Base-by-base conservation (phyloP, 1,140 invertebrate genomes). In the Frieseomelitta varia region DNA sequence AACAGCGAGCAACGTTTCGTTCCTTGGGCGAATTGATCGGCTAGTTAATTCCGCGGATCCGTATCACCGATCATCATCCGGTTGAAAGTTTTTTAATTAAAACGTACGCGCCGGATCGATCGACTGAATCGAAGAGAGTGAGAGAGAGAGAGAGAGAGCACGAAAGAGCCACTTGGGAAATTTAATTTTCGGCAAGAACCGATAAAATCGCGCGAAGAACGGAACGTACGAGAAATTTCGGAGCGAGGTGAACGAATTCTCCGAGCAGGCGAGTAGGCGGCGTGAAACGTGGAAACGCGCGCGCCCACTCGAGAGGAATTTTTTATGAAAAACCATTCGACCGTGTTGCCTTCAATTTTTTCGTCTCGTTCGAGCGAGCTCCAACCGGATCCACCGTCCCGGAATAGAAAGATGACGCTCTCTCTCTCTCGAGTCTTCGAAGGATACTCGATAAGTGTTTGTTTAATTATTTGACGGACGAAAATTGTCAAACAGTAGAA, bases 171-270 rank as follows among this genome's bases (percentile, higher is more conserved):
- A 61, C 24, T 17, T 77, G 69, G 55, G 84, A 88, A 88, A 88
- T 88, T 88, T 88, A 88, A 88, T 88, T 88, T 88, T 88, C 87
- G 39, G 8, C 58, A 83, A 80, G 79, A 68, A 84, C 51, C 65
- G 65, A 56, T 85, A 74, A 81, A 72, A 73, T 30, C 78, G 39
- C 1, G 58, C 34, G 27, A 84, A 75, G 79, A 72, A 67, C 47
- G 10, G 51, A 15, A 53, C 12, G 56, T 19, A 17, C 19, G 56
- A 8, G 0, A 68, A 85, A 58, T 75, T 88, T 56, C 39, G 71
- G 24, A 47, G 17, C 39, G 77, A 51, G 11, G 34, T 3, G 30
- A 24, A 55, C 63, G 61, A 58, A 56, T 77, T 77, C 65, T 4
- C 8, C 1, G 10, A 1, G 27, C 8, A 27, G 11, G 53, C 53